A percentile compares a stretch with the other conserved stretches of the same genome.
These are phyloP conservation scores for Lasioglossum calceatum DNA, from an alignment of 2,888 invertebrate species.

Conservation along the genomic window DNA sequence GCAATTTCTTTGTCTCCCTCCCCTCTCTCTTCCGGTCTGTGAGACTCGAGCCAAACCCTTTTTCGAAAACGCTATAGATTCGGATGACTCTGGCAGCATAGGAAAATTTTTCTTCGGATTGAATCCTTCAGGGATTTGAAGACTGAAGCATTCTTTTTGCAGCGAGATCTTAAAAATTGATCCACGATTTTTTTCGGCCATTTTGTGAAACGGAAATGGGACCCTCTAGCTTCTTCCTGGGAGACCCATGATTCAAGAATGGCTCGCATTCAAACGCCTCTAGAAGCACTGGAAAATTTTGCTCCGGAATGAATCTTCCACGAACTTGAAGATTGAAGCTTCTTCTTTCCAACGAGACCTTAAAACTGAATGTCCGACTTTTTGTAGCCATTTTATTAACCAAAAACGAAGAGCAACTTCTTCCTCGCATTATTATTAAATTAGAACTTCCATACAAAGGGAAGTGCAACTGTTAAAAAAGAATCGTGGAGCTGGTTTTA, in stretches of 20 bases:
- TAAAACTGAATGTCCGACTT: background rate
- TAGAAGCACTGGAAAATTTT: background rate
- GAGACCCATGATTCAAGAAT: background rate
- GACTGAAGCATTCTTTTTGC: background rate
- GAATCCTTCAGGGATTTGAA: background rate
- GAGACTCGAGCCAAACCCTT: background rate
- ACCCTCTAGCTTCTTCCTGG: fast-evolving
- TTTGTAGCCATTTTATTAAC: background rate
- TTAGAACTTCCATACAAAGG: background rate
- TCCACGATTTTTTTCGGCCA: background rate
- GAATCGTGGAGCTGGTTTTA: background rate
- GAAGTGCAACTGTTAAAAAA: background rate
- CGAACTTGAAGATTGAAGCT: background rate
- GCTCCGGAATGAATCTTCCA: background rate
- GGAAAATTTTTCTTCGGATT: background rate
- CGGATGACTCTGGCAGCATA: background rate
- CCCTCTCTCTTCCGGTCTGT: background rate
- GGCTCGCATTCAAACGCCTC: too few species aligned
- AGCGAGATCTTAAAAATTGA: background rate
- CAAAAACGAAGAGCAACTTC: background rate
- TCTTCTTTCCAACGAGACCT: background rate
- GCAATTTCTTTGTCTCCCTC: background rate
- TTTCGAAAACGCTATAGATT: background rate
- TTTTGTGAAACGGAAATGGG: background rate
- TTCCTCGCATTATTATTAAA: background rate